Percentiles rank a stretch among this genome's conserved stretches.
phyloP scores from a whole-genome alignment of 2,797 vertebrate species.

The Loris lydekkerianus region DNA sequence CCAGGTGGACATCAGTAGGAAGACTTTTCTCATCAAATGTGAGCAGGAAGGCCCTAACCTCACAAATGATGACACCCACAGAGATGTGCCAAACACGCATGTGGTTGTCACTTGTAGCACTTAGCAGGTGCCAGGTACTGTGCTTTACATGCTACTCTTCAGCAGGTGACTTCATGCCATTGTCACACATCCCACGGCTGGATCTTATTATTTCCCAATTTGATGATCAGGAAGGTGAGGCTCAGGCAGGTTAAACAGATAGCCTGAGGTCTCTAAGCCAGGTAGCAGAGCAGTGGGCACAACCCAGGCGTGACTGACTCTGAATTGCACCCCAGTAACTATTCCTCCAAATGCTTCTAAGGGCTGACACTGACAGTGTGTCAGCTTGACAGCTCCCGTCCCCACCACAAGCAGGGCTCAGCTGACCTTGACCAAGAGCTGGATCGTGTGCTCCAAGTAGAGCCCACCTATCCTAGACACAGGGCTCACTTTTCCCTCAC shows the following conservation, averaged over 20 bases:
- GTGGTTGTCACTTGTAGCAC: neutral
- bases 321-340: neutral
- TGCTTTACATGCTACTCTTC: neutral
- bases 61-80: accelerated
- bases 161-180: neutral
- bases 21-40: neutral
- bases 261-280: no score
- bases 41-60: neutral
- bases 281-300: accelerated
- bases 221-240: neutral
- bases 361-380: neutral
- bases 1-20: neutral
- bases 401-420: neutral
- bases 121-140: neutral
- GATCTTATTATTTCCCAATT: neutral
- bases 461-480: neutral
- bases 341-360: neutral
- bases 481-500: neutral
- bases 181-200: neutral
- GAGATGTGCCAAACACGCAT: accelerated
- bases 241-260: neutral
- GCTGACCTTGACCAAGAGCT: neutral
- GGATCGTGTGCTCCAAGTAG: accelerated
- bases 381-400: no score
- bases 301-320: neutral